phyloP scores from a whole-genome alignment of 2,888 invertebrate genomes.

The Clanis bilineata region DNA sequence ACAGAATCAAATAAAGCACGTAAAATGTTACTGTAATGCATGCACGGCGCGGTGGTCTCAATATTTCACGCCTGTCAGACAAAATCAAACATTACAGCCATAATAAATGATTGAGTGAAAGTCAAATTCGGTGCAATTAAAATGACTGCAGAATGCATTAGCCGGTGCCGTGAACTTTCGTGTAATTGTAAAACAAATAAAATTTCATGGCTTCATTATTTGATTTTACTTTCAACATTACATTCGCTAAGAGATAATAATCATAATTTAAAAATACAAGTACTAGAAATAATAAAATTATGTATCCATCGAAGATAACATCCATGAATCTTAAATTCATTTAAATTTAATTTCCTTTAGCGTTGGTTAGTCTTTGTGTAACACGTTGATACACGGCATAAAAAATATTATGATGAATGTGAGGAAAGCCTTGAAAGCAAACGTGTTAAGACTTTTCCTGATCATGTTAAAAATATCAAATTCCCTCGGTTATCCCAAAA shows the following conservation, averaged over 20 bases:
- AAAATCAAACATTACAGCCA: neutral
- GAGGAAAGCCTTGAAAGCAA: neutral
- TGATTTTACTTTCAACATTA: neutral
- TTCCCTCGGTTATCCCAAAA: neutral
- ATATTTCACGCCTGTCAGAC: neutral
- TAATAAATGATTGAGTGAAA: conserved; percentile 1
- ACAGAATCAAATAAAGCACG: neutral
- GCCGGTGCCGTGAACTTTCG: neutral
- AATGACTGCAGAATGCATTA: neutral
- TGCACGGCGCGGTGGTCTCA: neutral
- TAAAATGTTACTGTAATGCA: neutral
- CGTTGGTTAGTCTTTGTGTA: neutral
- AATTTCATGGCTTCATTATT: neutral
- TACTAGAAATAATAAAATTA: neutral
- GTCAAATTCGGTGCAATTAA: conserved; percentile 8
- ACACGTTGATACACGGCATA: neutral
- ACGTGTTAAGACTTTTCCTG: neutral
- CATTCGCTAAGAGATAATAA: neutral
- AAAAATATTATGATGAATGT: neutral
- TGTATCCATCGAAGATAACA: neutral
- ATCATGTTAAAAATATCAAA: neutral
- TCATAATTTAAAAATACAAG: too few species aligned
- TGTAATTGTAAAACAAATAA: conserved; percentile 11
- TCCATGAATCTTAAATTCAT: neutral
- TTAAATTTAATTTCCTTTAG: neutral